Base-by-base conservation (phyloP, 2,888 invertebrate species). In the Phlogophora meticulosa region DNA sequence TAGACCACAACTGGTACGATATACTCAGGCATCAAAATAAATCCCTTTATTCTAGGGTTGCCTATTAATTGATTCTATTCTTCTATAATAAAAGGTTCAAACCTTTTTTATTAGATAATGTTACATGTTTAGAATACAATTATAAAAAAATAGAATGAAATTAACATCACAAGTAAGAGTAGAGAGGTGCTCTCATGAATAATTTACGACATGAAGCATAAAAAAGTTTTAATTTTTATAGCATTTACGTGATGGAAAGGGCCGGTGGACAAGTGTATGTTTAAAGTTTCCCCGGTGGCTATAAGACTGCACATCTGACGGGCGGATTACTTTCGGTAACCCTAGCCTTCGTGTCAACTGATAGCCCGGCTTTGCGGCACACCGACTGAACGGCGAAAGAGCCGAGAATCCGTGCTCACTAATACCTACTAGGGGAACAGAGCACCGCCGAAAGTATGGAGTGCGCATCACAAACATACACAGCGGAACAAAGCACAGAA, bases 351-450 rank as follows among this genome's bases (percentile, higher is more conserved):
- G 81, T 90, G 91, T 90, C 89, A 89, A 89, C 87, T 88, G 91
- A 92, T 91, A 89, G 88, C 87, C 80, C 84, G 86, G 90, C 90
- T 93, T 93, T 92, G 93, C 87, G 93, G 92, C 88, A 84, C 85
- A 88, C 91, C 92, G 89, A 89, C 80, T 85, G 87, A 91, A 91
- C 89, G 90, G 80, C 86, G 87, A 91, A 91, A 89, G 90, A 91
- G 89, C 87, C 86, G 91, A 90, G 91, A 92, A 92, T 90, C 90
- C 87, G 86, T 85, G 88, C 89, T 88, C 89, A 80, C 87, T 88
- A 90, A 87, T 91, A 92, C n/a, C n/a, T n/a, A n/a, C 92, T 76
- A 89, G 92, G 91, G 85, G 87, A 89, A 78, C 90, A 92, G 83
- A 88, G 81, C 76, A 80, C 85, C 76, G 74, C 86, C 87, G 89